phyloP scores from a whole-genome alignment of 2,797 vertebrate genomes.

The Phyllotis vaccarum region DNA sequence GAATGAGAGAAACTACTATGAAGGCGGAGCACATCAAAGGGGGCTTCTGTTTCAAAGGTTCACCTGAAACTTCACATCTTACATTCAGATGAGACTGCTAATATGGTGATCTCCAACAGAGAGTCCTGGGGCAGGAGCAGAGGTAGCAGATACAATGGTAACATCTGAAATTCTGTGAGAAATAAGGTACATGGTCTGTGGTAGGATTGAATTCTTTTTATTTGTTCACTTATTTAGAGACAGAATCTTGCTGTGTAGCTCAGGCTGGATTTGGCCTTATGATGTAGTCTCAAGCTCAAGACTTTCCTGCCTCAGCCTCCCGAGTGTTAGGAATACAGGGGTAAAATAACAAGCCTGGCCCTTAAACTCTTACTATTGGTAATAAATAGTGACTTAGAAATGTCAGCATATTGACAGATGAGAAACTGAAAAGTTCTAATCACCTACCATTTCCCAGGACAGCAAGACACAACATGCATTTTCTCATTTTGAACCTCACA shows the following conservation, averaged over 20 bases:
- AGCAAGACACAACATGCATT: not conserved
- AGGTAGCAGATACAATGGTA: not conserved
- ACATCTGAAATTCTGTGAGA: not conserved
- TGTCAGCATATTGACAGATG: not conserved
- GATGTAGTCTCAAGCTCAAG: not conserved
- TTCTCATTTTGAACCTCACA: constrained; percentile 54
- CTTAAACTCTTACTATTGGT: not conserved
- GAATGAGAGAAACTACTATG: not conserved
- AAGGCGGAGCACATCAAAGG: not conserved
- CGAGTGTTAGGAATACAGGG: not conserved
- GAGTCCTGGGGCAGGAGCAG: not conserved
- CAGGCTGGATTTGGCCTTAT: not conserved
- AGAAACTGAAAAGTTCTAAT: constrained; percentile 28
- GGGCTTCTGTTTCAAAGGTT: not conserved
- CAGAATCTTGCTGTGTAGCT: not conserved
- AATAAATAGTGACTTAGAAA: constrained; percentile 4
- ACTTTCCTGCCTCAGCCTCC: not conserved
- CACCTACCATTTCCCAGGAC: not conserved
- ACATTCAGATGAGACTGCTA: not conserved
- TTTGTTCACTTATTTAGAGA: not conserved
- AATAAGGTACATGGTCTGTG: constrained; percentile 16
- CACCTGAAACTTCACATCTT: constrained; percentile 6
- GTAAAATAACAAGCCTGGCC: not conserved
- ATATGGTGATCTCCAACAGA: not conserved
- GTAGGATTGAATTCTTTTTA: not conserved